These are phyloP conservation scores for Ophthalmolycus amberensis DNA, from an alignment of 2,113 vertebrate species.

Conservation along the genomic window DNA sequence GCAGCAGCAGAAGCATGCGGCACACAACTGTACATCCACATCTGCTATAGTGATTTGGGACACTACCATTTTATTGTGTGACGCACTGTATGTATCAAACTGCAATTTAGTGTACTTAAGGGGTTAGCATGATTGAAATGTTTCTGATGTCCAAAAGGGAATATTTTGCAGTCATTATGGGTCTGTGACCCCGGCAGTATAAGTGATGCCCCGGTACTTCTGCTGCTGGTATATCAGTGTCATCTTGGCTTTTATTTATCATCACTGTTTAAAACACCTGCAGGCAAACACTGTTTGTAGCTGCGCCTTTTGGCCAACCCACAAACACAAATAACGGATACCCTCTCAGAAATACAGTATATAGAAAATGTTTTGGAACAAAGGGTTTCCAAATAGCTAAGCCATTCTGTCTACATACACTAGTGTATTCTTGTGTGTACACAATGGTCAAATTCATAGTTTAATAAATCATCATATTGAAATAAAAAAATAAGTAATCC, in stretches of 20 bases:
- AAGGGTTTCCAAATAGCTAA: background rate
- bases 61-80: constrained; percentile 76
- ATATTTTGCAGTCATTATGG: constrained; percentile 54
- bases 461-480: background rate
- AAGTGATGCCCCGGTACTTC: constrained; percentile 37
- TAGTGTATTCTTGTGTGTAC: background rate
- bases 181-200: constrained; percentile 49
- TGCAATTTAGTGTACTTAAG: constrained; percentile 73
- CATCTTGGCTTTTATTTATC: constrained; percentile 54
- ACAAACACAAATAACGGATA: background rate
- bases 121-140: constrained; percentile 73
- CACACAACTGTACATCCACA: constrained; percentile 70
- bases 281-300: background rate
- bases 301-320: constrained; percentile 14
- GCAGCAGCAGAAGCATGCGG: constrained; percentile 26
- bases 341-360: background rate
- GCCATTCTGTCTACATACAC: background rate
- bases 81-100: constrained; percentile 78
- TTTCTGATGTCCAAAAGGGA: constrained; percentile 67
- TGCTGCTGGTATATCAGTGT: constrained; percentile 55
- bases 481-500: constrained; percentile 10
- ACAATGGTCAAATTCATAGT: background rate
- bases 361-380: background rate
- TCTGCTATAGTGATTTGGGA: constrained; percentile 74
- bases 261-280: constrained; percentile 4